Conservation (phyloP, 2,888 invertebrate species). For the Drosophila bunnanda region DNA sequence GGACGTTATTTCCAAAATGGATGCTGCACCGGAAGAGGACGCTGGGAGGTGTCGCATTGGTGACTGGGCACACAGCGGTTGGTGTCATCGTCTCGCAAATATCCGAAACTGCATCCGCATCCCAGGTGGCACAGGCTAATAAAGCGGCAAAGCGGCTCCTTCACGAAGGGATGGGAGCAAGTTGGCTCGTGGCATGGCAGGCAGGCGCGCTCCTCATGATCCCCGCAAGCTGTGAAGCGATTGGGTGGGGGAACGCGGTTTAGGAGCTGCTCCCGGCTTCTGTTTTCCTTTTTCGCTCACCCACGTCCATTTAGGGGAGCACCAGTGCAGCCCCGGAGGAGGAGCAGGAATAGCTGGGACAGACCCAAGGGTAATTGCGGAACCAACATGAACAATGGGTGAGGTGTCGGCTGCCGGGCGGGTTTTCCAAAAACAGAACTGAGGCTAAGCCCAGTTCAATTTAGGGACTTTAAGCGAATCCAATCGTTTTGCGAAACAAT, state of each 20-base stretch:
- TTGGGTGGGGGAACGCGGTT: not conserved
- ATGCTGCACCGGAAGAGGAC: not conserved
- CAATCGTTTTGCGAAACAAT: constrained; percentile 45
- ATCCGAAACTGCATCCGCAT: constrained; percentile 54
- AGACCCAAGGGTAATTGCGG: constrained; percentile 1
- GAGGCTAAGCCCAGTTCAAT: constrained; percentile 12
- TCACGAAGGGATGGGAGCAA: constrained; percentile 23
- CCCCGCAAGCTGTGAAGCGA: constrained; percentile 51
- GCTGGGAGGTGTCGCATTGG: constrained; percentile 12
- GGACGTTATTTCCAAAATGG: not conserved
- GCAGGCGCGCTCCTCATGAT: constrained; percentile 52
- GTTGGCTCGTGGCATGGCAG: constrained; percentile 45
- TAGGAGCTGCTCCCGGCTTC: not conserved
- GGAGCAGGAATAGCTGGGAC: not conserved
- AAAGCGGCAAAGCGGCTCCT: not conserved
- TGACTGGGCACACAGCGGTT: constrained; percentile 30
- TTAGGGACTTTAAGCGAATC: constrained; percentile 41
- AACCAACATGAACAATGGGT: constrained; percentile 15
- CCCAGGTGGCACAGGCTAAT: constrained; percentile 36
- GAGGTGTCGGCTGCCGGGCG: too few relatives aligned
- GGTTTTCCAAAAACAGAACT: constrained; percentile 7
- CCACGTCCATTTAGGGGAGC: constrained; percentile 30
- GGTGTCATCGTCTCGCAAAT: constrained; percentile 44
- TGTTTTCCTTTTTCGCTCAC: constrained; percentile 24
- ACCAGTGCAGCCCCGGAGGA: not conserved